A percentile compares a stretch with the other conserved stretches of the same genome.
Conservation (phyloP, 2,113 vertebrate species). For the Numenius arquata region DNA sequence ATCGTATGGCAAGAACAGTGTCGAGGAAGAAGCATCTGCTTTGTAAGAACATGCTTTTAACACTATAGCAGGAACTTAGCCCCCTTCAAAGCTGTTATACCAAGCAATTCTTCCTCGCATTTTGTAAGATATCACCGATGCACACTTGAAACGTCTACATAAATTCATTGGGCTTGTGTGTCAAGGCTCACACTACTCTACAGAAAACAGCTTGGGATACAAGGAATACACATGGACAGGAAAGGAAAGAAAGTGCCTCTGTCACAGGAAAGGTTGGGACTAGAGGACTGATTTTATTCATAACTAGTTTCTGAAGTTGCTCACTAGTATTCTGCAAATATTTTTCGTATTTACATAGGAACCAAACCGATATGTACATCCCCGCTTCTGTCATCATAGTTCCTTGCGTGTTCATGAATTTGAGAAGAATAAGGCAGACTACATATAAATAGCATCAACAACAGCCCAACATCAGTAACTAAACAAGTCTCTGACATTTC, state of each 20-base stretch:
- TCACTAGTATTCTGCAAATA: not conserved
- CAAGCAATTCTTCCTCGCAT: not conserved
- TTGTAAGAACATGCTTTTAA: not conserved
- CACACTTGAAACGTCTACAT: not conserved
- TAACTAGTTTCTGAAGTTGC: not conserved
- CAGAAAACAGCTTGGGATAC: not conserved
- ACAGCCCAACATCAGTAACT: not conserved
- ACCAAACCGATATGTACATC: not conserved
- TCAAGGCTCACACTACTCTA: not conserved
- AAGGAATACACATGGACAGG: not conserved
- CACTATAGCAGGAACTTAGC: not conserved
- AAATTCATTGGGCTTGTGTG: not conserved
- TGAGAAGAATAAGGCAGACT: not conserved
- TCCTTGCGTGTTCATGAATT: not conserved
- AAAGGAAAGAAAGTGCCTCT: not conserved
- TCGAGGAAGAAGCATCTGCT: not conserved
- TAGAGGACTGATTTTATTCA: not conserved
- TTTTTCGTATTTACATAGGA: not conserved
- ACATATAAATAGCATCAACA: not conserved
- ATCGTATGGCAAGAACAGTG: rapidly evolving
- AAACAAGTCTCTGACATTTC: not conserved
- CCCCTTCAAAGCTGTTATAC: not conserved
- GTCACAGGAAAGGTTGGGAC: not conserved
- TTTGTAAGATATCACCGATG: not conserved
- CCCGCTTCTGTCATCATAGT: not conserved